Evolutionary conservation across 30 jellyfish, hydroid and myxozoan genomes (phyloP).

Genomic region (Hydractinia symbiolongicarpus): DNA sequence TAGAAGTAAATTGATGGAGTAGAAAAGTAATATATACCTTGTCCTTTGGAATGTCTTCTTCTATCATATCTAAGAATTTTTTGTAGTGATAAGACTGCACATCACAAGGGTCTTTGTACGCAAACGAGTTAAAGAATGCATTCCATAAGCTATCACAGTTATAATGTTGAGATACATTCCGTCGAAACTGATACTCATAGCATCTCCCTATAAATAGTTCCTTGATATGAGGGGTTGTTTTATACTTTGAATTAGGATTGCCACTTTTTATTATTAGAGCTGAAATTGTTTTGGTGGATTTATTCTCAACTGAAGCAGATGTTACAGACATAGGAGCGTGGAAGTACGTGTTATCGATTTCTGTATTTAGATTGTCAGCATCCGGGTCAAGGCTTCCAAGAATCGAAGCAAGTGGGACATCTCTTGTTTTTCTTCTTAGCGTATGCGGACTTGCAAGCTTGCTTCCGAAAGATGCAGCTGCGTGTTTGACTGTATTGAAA

Average conservation of each 20-base stretch:
- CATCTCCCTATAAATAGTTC: slow-evolving; percentile 85
- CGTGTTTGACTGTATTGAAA: too few species aligned
- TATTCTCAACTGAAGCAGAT: too few species aligned
- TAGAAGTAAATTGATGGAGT: background rate
- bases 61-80: slow-evolving; percentile 54
- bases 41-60: slow-evolving; percentile 72
- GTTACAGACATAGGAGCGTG: too few species aligned
- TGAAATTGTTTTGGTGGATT: too few species aligned
- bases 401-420: too few species aligned
- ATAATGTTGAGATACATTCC: slow-evolving; percentile 48
- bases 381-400: too few species aligned
- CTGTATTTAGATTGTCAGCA: too few species aligned
- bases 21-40: slow-evolving; percentile 37
- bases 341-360: too few species aligned
- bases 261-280: background rate
- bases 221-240: slow-evolving; percentile 67
- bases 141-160: slow-evolving; percentile 76
- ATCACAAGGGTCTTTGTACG: slow-evolving; percentile 87
- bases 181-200: slow-evolving; percentile 72
- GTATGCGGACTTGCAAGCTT: too few species aligned
- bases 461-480: too few species aligned
- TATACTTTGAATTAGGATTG: slow-evolving; percentile 38
- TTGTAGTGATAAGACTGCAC: slow-evolving; percentile 52
- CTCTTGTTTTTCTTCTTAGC: too few species aligned
- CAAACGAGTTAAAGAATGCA: slow-evolving; percentile 58